Base-by-base conservation (phyloP, 1,140 invertebrate genomes). In the Diorhabda carinulata region DNA sequence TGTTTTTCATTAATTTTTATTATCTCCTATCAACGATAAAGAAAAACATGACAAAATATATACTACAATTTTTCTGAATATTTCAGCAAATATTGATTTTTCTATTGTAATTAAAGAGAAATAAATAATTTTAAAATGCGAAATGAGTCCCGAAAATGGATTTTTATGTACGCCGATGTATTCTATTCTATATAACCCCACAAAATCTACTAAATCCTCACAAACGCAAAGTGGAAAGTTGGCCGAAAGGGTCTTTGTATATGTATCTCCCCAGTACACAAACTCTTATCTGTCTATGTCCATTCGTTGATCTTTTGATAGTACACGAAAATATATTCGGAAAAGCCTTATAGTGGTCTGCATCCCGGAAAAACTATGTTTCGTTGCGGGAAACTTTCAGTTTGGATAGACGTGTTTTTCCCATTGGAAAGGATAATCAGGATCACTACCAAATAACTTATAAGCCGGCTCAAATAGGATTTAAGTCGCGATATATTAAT, bases 231-330 rank as follows among this genome's bases (percentile, higher is more conserved):
- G 43, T 64, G 43, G 62, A 10, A 52, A 64, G 62, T 64, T 64
- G 40, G 61, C 9, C 58, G 43, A 64, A 64, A 64, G 62, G 62
- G 62, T 64, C 7, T 61, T 47, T 61, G 63, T 70, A 45, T 70
- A 44, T 70, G 64, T 66, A 57, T 70, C 42, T 70, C 57, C 66
- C 25, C 61, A 66, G 64, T 66, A 66, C 60, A 57, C 52, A 60
- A 64, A 66, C 61, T 64, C 69, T 60, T 57, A 70, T 70, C 60
- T 66, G 61, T 61, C 61, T 52, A 56, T 62, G 59, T 66, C 64
- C 61, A 62, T 70, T 66, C 64, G 40, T 61, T 70, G 64, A 66
- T 70, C 69, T 70, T 70, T 70, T 63, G 64, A 66, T 70, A 70
- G 69, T 52, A 60, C 56, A 68, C 56, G 44, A 61, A 70, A 66